A percentile compares a stretch with the other conserved stretches of the same genome.
Conservation (phyloP, 2,113 vertebrate genomes). For the Turdus rufiventris region DNA sequence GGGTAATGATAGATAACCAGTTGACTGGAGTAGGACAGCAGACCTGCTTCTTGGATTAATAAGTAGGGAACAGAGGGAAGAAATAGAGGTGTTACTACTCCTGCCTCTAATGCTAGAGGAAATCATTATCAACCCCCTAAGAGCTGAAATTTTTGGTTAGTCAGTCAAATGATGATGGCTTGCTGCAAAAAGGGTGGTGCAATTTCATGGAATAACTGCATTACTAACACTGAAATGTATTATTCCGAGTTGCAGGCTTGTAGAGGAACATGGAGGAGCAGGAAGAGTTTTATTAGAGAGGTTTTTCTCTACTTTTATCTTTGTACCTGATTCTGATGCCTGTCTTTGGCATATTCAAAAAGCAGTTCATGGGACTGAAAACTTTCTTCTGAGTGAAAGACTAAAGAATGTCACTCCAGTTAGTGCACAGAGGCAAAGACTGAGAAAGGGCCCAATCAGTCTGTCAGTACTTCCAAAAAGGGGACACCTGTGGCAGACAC, state of each 20-base stretch:
- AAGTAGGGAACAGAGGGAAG: not conserved
- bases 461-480: not conserved
- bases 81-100: not conserved
- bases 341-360: not conserved
- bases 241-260: not conserved
- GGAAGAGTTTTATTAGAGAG: not conserved
- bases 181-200: not conserved
- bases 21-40: not conserved
- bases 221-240: not conserved
- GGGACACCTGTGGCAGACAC: not conserved
- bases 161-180: slow-evolving; percentile 17
- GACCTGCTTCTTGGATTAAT: not conserved
- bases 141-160: slow-evolving; percentile 4
- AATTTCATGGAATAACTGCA: not conserved
- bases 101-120: not conserved
- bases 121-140: not conserved
- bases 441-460: not conserved
- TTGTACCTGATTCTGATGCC: not conserved
- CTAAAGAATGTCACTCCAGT: not conserved
- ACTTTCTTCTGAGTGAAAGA: not conserved
- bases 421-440: not conserved
- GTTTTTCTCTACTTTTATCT: not conserved
- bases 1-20: not conserved
- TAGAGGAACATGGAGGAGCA: not conserved
- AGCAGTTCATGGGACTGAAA: not conserved